Base-by-base conservation (phyloP, 2,113 vertebrate genomes). In the Plotosus lineatus region DNA sequence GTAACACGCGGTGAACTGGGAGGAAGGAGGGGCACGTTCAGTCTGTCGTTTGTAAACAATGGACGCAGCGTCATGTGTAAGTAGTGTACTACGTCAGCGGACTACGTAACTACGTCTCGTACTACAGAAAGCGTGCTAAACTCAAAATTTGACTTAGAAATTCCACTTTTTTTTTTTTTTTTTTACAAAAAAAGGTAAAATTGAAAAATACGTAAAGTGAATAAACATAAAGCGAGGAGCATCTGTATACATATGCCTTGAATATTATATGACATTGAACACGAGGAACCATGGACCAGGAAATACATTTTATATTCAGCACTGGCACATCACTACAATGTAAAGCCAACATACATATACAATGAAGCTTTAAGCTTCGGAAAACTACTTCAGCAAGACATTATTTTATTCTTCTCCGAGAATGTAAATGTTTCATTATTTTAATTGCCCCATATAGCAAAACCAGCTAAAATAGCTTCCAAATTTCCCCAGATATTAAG, bases 401-500 rank as follows among this genome's bases (percentile, higher is more conserved):
- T n/a, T 5, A 23, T 31, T 51, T n/a, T 26, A 28, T 19, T 68
- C 26, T 19, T 53, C n/a, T 1, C 3, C 33, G 28, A 40, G 33
- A 28, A 53, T 51, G 33, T 15, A 42, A 75, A 68, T 51, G 38
- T 66, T 66, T 66, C 4, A 36, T 53, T 69, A 36, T 53, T 69
- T 36, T 75, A 33, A 68, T 44, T 51, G 40, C 21, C 33, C 26
- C 48, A 44, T 36, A 55, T 56, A n/a, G 73, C 60, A 82, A 44
- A 61, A 12, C 10, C 79, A 77, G 28, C 38, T 38, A 12, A 69
- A 58, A 55, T 31, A 31, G 33, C 44, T 48, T 44, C 51, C 9
- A 42, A 50, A 58, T 51, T 75, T 75, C 74, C 33, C 17, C 9
- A 40, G 23, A 63, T 48, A 79, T 46, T 76, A 81, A 60, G 48